Evolutionary conservation across 2,797 vertebrate genomes (phyloP).

Genomic region (Mus spretus): DNA sequence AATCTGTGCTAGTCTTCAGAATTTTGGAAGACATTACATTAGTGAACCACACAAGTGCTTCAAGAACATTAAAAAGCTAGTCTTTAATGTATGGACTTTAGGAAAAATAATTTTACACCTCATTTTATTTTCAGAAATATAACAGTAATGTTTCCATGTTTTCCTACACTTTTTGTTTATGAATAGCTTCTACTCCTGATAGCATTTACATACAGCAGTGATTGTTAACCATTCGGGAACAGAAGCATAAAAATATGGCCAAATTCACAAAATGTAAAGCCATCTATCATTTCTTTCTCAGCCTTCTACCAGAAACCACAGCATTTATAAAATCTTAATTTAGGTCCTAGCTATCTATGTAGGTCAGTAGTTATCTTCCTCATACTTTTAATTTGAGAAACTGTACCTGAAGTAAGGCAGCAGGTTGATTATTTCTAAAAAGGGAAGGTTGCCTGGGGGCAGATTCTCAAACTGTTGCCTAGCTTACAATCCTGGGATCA

Average conservation of each 20-base stretch:
- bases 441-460: background rate
- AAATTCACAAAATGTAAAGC: constrained; percentile 26
- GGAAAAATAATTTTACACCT: constrained; percentile 22
- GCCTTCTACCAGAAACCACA: background rate
- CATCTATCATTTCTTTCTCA: background rate
- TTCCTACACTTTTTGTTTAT: constrained; percentile 14
- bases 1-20: background rate
- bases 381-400: constrained; percentile 32
- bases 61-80: constrained; percentile 16
- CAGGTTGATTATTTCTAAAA: constrained; percentile 7
- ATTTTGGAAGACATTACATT: constrained; percentile 7
- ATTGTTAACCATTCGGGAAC: background rate
- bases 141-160: background rate
- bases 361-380: constrained; percentile 23
- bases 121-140: constrained; percentile 48
- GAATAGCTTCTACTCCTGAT: background rate
- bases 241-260: background rate
- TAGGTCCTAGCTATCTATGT: constrained; percentile 49
- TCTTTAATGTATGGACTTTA: background rate
- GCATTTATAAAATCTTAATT: constrained; percentile 44
- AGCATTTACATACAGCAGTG: background rate
- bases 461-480: constrained; percentile 18
- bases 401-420: constrained; percentile 25
- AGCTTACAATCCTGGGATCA: background rate
- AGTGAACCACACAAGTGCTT: background rate